These are phyloP conservation scores for Zaprionus obscuricornis DNA, from an alignment of 2,888 invertebrate species.

Conservation along the genomic window DNA sequence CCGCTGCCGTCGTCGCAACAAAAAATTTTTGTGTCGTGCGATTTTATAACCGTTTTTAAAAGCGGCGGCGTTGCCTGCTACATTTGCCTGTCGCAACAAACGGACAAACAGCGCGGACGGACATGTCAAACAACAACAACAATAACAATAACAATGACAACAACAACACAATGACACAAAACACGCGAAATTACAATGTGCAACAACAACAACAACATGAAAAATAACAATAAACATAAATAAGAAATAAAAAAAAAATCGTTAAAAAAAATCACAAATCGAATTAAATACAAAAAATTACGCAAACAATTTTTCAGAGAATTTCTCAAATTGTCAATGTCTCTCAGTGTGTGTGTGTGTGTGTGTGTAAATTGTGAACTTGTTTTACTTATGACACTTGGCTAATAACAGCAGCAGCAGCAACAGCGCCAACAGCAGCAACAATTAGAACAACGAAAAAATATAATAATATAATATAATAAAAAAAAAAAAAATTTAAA, in stretches of 20 bases:
- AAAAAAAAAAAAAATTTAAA: neutral
- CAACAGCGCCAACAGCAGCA: too few relatives aligned
- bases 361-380: neutral
- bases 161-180: conserved; percentile 7
- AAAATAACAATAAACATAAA: conserved; percentile 10
- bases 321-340: too few relatives aligned
- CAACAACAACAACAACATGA: neutral
- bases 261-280: neutral
- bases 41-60: conserved; percentile 71
- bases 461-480: neutral
- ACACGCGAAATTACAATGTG: neutral
- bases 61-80: conserved; percentile 66
- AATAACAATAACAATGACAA: conserved; percentile 5
- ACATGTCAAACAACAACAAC: conserved; percentile 2
- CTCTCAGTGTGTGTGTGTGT: neutral
- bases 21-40: conserved; percentile 65
- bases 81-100: conserved; percentile 46
- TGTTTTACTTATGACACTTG: too few relatives aligned
- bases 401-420: too few relatives aligned
- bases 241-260: conserved; percentile 4
- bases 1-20: conserved; percentile 32
- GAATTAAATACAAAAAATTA: conserved; percentile 6
- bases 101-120: conserved; percentile 29
- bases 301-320: too few relatives aligned
- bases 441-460: too few relatives aligned